These are phyloP conservation scores for Ptychochromis oligacanthus DNA, from an alignment of 2,113 vertebrate species.

Conservation along the genomic window DNA sequence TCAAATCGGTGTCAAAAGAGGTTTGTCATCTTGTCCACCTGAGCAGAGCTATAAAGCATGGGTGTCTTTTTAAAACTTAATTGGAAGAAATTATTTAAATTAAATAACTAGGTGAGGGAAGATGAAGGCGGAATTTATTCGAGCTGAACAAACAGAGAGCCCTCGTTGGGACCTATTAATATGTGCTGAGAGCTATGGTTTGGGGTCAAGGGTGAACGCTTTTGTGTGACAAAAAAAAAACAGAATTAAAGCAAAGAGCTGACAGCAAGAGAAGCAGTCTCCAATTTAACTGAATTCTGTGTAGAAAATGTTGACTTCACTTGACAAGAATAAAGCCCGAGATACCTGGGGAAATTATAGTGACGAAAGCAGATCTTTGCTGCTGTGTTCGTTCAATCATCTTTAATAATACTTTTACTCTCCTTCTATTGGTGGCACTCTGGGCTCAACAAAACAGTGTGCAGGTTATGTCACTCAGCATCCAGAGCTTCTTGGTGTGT, in stretches of 20 bases:
- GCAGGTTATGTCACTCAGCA: not conserved
- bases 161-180: conserved; percentile 43
- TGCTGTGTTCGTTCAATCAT: not conserved
- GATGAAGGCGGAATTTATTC: not conserved
- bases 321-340: not conserved
- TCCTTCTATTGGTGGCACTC: not conserved
- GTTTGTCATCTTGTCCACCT: not conserved
- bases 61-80: not conserved
- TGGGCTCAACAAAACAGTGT: not conserved
- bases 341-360: not conserved
- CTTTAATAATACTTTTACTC: not conserved
- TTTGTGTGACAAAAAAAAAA: not conserved
- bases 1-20: not conserved
- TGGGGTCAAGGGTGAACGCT: conserved; percentile 13
- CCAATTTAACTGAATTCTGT: not conserved
- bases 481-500: not conserved
- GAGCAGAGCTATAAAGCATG: not conserved
- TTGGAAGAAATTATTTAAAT: conserved; percentile 35
- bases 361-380: not conserved
- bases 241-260: not conserved
- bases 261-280: not conserved
- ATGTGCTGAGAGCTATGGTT: not conserved
- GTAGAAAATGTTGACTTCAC: not conserved
- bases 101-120: not conserved
- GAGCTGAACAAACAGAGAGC: not conserved